These are phyloP conservation scores for Oxycera nigricornis DNA, from an alignment of 2,888 invertebrate species.

Conservation along the genomic window DNA sequence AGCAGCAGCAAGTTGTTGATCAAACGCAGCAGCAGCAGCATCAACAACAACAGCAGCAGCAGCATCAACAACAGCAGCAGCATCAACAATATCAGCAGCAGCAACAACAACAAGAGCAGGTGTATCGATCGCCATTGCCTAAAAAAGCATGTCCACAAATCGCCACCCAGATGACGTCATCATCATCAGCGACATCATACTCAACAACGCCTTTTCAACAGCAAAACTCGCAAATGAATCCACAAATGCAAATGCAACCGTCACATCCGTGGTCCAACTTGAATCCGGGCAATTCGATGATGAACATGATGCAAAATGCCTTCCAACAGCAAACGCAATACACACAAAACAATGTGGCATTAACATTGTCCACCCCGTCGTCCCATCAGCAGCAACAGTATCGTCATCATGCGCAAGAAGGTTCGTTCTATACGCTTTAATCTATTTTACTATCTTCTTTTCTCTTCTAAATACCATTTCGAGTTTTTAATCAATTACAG, in stretches of 20 bases:
- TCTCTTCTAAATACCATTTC: background rate
- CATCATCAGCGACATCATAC: background rate
- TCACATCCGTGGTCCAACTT: constrained; percentile 34
- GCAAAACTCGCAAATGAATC: constrained; percentile 21
- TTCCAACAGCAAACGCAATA: constrained; percentile 62
- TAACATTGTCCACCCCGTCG: constrained; percentile 63
- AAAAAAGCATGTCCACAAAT: constrained; percentile 60
- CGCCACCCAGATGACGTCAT: constrained; percentile 60
- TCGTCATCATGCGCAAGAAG: constrained; percentile 68
- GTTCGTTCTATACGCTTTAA: constrained; percentile 62
- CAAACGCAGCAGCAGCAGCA: constrained; percentile 24
- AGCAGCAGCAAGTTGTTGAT: background rate
- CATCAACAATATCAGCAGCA: constrained; percentile 63
- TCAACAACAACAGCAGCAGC: constrained; percentile 58
- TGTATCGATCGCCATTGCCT: constrained; percentile 58
- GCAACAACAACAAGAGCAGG: constrained; percentile 64
- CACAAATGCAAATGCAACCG: constrained; percentile 32
- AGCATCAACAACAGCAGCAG: constrained; percentile 62
- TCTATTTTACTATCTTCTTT: background rate
- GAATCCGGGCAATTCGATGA: constrained; percentile 42
- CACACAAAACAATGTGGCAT: constrained; percentile 59
- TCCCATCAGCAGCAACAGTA: constrained; percentile 62
- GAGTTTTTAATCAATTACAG: background rate
- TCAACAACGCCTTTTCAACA: background rate
- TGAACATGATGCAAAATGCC: constrained; percentile 45